Conservation (phyloP, 2,797 vertebrate genomes). For the Gephyroberyx darwinii region DNA sequence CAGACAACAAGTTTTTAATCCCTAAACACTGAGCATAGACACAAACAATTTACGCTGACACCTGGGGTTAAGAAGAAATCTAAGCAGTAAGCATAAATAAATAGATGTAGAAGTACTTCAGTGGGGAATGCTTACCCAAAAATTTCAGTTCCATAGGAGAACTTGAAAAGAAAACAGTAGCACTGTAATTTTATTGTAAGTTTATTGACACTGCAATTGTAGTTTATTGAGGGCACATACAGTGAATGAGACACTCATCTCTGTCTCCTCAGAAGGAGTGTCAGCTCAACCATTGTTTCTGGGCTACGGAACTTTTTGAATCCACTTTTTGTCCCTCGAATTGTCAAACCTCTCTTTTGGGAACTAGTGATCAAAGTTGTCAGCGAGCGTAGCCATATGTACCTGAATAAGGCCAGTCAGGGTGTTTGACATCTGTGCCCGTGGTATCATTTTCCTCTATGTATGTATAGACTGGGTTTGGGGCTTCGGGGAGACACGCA, state of each 20-base stretch:
- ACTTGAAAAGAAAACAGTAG: not conserved
- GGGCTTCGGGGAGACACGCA: too few species aligned
- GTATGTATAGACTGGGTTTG: too few species aligned
- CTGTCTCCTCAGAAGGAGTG: not conserved
- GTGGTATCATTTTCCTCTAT: too few species aligned
- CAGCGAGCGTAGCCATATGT: too few species aligned
- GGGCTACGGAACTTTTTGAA: too few species aligned
- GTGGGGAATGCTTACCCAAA: conserved; percentile 9
- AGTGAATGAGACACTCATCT: conserved; percentile 5
- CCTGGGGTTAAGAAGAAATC: not conserved
- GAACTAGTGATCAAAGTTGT: too few species aligned
- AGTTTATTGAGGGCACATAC: conserved; percentile 16
- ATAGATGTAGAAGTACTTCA: conserved; percentile 2
- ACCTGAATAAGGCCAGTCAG: too few species aligned
- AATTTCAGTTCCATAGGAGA: conserved; percentile 1
- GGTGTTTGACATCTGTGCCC: too few species aligned
- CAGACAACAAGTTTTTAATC: not conserved
- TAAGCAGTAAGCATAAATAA: conserved; percentile 11
- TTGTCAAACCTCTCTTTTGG: too few species aligned
- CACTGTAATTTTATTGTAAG: not conserved
- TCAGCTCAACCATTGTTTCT: too few species aligned
- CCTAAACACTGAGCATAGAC: not conserved
- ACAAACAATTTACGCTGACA: too few species aligned
- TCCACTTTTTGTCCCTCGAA: too few species aligned
- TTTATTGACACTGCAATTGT: conserved; percentile 1